Conservation (phyloP, 2,797 vertebrate genomes). For the Gadopsis marmoratus region DNA sequence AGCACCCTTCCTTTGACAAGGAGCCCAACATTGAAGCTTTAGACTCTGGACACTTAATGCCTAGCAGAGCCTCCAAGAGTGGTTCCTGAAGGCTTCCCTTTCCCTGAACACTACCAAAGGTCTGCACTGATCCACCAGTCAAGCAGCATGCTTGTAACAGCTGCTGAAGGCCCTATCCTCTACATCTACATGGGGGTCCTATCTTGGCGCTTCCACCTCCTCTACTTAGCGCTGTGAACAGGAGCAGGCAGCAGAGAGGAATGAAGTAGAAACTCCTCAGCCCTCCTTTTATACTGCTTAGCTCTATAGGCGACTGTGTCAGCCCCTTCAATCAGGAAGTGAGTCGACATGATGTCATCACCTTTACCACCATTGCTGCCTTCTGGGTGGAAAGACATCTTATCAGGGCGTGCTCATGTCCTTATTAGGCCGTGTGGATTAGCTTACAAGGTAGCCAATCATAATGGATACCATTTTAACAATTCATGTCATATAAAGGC, state of each 20-base stretch:
- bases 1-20: slow-evolving; percentile 13
- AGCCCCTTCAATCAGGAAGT: slow-evolving; percentile 98
- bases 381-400: slow-evolving; percentile 75
- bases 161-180: slow-evolving; percentile 41
- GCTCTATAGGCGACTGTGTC: slow-evolving; percentile 95
- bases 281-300: slow-evolving; percentile 86
- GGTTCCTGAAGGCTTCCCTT: slow-evolving; percentile 21
- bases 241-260: slow-evolving; percentile 75
- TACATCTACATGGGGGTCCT: slow-evolving; percentile 30
- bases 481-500: slow-evolving; percentile 33
- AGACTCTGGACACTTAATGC: slow-evolving; percentile 10
- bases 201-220: slow-evolving; percentile 42
- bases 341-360: slow-evolving; percentile 98
- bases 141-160: slow-evolving; percentile 33
- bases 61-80: slow-evolving; percentile 18
- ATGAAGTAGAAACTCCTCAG: slow-evolving; percentile 70
- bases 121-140: slow-evolving; percentile 43
- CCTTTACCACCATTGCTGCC: slow-evolving; percentile 81
- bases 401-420: slow-evolving; percentile 82
- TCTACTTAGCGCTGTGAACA: slow-evolving; percentile 64
- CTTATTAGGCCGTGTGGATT: slow-evolving; percentile 73
- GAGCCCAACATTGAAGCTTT: slow-evolving; percentile 16
- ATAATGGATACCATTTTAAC: slow-evolving; percentile 40
- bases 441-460: slow-evolving; percentile 55
- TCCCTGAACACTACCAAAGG: slow-evolving; percentile 34